A percentile compares a stretch with the other conserved stretches of the same genome.
Conservation (phyloP, 2,888 invertebrate species). For the Stenchaetothrips biformis region DNA sequence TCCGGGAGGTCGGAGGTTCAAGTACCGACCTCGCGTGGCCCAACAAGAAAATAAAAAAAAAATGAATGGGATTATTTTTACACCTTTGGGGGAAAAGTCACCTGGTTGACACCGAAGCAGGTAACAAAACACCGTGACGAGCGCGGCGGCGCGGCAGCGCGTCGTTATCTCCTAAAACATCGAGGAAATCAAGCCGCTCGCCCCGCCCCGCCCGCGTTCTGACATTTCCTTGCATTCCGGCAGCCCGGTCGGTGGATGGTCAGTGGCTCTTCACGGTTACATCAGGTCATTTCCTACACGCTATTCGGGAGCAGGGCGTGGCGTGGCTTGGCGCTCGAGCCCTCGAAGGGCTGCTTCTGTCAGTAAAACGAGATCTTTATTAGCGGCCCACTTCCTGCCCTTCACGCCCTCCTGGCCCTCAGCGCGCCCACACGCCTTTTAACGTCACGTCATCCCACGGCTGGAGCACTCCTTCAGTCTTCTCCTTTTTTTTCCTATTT, state of each 20-base stretch:
- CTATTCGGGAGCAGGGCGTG: not conserved
- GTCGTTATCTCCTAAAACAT: not conserved
- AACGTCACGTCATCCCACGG: no score
- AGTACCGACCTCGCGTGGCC: no score
- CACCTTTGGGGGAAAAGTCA: no score
- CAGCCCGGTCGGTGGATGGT: not conserved
- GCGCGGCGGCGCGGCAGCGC: not conserved
- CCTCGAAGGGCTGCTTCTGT: not conserved
- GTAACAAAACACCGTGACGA: no score
- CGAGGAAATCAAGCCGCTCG: not conserved
- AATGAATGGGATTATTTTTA: no score
- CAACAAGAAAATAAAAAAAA: no score
- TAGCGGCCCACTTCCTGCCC: slow-evolving; percentile 12
- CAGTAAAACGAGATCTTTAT: slow-evolving; percentile 25
- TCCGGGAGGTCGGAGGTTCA: no score
- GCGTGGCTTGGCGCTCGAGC: not conserved
- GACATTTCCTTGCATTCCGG: not conserved
- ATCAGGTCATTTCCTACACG: slow-evolving; percentile 13
- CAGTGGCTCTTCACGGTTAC: not conserved
- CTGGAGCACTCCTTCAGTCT: no score
- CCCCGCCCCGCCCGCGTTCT: not conserved
- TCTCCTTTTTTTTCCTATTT: no score
- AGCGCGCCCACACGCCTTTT: not conserved
- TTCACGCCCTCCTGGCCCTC: not conserved
- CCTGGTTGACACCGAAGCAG: no score